Evolutionary conservation across 2,888 invertebrate genomes (phyloP), one percentile per base, ranked within the genome.

Genomic region (Ptycholaimellus sp.): DNA sequence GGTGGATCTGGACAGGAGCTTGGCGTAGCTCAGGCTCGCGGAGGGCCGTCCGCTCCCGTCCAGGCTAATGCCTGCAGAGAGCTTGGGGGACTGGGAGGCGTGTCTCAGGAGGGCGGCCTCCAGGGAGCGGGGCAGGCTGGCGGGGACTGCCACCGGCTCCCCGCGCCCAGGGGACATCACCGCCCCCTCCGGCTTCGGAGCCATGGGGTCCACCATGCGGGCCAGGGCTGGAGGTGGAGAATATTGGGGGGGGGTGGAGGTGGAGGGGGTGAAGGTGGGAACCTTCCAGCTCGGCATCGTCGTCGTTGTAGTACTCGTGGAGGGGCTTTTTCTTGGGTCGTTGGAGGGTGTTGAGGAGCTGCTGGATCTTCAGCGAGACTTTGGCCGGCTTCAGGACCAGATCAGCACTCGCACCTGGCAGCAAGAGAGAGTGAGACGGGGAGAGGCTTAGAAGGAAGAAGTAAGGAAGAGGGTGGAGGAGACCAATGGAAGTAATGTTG

Each of bases 221-320:
- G 56, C 54, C 43, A 56, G 46, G n/a, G 53, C 56, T 52, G 40
- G 38, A 50, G 44, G 11, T n/a, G n/a, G n/a, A n/a, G n/a, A n/a
- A n/a, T n/a, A n/a, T n/a, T n/a, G n/a, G n/a, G n/a, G n/a, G n/a
- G n/a, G n/a, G n/a, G n/a, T n/a, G n/a, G n/a, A n/a, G n/a, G n/a
- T n/a, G n/a, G n/a, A n/a, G n/a, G n/a, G n/a, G n/a, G n/a, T n/a
- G n/a, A n/a, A n/a, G n/a, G n/a, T n/a, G n/a, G n/a, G n/a, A n/a
- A 63, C 63, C 78, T 64, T 90, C 90, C 46, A 93, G 64, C 56
- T 87, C 90, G 42, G 90, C 90, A 58, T 96, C 93, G 60, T 93
- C 93, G 61, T 96, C 93, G 57, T 90, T 85, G 64, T 96, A 96
- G 62, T 87, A 96, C 60, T 96, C 96, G 2, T 83, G 85, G 45